Conservation (phyloP, 2,797 vertebrate genomes). For the Staurois parvus region DNA sequence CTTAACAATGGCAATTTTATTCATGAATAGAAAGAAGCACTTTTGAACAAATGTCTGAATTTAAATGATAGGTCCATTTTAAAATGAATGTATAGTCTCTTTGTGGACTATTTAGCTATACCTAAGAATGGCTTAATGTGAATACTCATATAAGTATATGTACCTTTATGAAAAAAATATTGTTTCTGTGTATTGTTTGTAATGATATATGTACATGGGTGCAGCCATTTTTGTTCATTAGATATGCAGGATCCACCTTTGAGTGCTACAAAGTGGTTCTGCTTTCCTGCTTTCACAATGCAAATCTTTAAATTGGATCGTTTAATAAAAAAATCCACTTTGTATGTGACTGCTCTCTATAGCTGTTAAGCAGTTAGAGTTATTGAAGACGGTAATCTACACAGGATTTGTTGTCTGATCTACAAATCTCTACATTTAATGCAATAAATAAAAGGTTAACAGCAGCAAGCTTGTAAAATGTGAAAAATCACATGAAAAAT, state of each 20-base stretch:
- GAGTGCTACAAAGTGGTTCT: not conserved
- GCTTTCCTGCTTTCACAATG: not conserved
- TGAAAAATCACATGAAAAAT: too few species aligned
- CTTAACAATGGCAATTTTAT: not conserved
- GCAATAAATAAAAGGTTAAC: too few species aligned
- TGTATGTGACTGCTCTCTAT: not conserved
- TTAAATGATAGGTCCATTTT: not conserved
- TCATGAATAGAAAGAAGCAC: not conserved
- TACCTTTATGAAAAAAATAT: not conserved
- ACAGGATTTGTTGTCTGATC: too few species aligned
- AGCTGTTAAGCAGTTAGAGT: not conserved
- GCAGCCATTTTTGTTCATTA: not conserved
- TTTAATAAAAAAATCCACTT: not conserved
- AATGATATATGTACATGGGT: too few species aligned
- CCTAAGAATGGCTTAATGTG: not conserved
- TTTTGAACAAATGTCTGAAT: not conserved
- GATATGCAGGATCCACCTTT: not conserved
- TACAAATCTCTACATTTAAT: too few species aligned
- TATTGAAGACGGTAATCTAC: too few species aligned
- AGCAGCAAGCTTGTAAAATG: too few species aligned
- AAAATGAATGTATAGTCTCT: too few species aligned
- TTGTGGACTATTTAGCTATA: not conserved
- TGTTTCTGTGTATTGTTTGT: not conserved
- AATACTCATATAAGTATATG: not conserved
- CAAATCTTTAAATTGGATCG: not conserved